These are phyloP conservation scores for Thunnus albacares DNA, from an alignment of 2,797 vertebrate genomes.

Conservation along the genomic window DNA sequence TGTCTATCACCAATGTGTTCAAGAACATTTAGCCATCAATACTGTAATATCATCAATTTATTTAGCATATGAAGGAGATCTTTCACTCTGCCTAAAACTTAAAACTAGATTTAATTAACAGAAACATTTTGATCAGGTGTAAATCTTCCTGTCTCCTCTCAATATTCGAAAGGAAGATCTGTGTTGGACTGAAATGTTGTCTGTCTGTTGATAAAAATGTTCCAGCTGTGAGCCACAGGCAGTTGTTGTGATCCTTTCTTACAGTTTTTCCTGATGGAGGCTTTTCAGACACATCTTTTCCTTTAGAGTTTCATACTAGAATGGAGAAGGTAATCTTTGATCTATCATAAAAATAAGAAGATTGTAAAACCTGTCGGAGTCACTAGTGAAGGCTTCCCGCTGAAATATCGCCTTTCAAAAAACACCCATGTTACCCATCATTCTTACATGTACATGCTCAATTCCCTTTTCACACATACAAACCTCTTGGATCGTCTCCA, in stretches of 20 bases:
- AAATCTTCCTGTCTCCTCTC: too few species aligned
- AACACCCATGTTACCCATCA: not conserved
- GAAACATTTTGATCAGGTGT: too few species aligned
- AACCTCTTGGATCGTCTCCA: slow-evolving; percentile 99
- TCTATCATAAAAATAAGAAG: too few species aligned
- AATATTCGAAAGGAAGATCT: not conserved
- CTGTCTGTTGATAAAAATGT: not conserved
- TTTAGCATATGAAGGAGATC: not conserved
- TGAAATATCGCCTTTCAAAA: not conserved
- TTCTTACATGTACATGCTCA: not conserved
- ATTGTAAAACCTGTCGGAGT: not conserved
- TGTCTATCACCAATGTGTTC: too few species aligned
- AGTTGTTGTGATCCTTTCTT: too few species aligned
- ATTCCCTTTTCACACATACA: slow-evolving; percentile 10
- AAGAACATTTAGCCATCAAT: too few species aligned
- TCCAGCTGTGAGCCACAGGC: too few species aligned
- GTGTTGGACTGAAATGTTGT: not conserved
- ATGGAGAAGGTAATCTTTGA: not conserved
- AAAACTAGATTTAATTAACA: too few species aligned
- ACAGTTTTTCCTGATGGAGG: not conserved
- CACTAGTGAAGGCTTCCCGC: not conserved
- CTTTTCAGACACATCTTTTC: not conserved
- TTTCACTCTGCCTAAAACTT: not conserved
- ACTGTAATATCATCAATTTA: not conserved
- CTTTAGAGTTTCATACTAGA: not conserved